A percentile compares a stretch with the other conserved stretches of the same genome.
phyloP scores from a whole-genome alignment of 2,888 invertebrate genomes.

The Liposcelis brunnea region DNA sequence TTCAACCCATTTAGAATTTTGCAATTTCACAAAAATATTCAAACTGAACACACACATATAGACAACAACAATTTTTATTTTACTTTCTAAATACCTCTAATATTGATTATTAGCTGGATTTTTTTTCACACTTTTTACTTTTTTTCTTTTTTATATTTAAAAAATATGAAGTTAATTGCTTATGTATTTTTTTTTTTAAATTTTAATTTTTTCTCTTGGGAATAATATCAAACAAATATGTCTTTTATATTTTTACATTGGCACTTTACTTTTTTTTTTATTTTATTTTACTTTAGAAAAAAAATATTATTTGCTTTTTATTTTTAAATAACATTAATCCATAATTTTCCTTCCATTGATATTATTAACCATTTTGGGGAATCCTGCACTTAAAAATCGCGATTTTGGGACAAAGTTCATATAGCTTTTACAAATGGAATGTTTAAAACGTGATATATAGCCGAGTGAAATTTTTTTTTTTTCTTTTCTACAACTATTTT shows the following conservation, averaged over 20 bases:
- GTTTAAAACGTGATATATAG: neutral
- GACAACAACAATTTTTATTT: constrained; percentile 1
- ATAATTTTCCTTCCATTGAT: constrained; percentile 1
- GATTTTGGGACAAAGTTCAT: too few species aligned
- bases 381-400: too few species aligned
- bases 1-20: neutral
- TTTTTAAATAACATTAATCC: constrained; percentile 4
- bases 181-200: neutral
- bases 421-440: too few species aligned
- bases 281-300: constrained; percentile 3
- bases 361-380: constrained; percentile 7
- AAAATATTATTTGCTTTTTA: too few species aligned
- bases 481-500: constrained; percentile 1
- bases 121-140: neutral
- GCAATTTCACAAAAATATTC: constrained; percentile 1
- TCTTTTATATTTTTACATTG: constrained; percentile 9
- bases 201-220: neutral
- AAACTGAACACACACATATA: neutral
- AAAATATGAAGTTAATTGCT: constrained; percentile 3
- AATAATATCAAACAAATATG: constrained; percentile 10
- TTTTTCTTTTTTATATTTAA: neutral
- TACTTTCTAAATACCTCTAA: neutral
- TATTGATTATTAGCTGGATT: neutral
- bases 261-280: constrained; percentile 7
- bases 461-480: neutral